These are phyloP conservation scores for Anabacerthia variegaticeps DNA, from an alignment of 2,797 vertebrate species.

Conservation along the genomic window DNA sequence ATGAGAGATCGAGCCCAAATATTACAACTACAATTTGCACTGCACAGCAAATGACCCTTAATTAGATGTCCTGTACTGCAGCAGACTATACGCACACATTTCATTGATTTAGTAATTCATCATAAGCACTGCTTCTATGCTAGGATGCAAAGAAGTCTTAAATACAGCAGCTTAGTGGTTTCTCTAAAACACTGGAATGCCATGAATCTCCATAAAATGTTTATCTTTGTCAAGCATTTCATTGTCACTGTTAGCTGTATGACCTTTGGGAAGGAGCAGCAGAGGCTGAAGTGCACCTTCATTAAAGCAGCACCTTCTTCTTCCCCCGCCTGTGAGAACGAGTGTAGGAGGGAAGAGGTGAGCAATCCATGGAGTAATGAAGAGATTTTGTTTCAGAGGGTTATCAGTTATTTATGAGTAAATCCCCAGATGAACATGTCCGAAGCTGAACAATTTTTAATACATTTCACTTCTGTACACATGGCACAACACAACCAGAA, in stretches of 20 bases:
- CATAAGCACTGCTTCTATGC: not conserved
- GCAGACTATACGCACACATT: not conserved
- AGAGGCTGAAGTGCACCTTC: not conserved
- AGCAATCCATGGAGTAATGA: not conserved
- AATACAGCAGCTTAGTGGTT: not conserved
- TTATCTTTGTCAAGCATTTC: not conserved
- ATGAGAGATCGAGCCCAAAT: not conserved
- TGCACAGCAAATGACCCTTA: not conserved
- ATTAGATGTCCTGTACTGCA: not conserved
- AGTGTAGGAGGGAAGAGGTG: not conserved
- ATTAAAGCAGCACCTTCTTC: not conserved
- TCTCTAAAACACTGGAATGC: not conserved
- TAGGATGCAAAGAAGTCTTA: not conserved
- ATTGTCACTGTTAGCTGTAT: not conserved
- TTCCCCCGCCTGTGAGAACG: not conserved
- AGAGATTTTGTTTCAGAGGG: slow-evolving; percentile 47
- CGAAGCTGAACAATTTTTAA: not conserved
- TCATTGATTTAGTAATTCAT: not conserved
- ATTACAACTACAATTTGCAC: not conserved
- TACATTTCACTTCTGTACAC: not conserved
- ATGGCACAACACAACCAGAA: not conserved
- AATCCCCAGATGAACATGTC: slow-evolving; percentile 27
- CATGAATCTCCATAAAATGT: not conserved
- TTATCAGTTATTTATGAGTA: slow-evolving; percentile 59
- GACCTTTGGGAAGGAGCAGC: slow-evolving; percentile 3